A percentile compares a stretch with the other conserved stretches of the same genome.
Conservation (phyloP, 2,888 invertebrate genomes). For the Unio pictorum region DNA sequence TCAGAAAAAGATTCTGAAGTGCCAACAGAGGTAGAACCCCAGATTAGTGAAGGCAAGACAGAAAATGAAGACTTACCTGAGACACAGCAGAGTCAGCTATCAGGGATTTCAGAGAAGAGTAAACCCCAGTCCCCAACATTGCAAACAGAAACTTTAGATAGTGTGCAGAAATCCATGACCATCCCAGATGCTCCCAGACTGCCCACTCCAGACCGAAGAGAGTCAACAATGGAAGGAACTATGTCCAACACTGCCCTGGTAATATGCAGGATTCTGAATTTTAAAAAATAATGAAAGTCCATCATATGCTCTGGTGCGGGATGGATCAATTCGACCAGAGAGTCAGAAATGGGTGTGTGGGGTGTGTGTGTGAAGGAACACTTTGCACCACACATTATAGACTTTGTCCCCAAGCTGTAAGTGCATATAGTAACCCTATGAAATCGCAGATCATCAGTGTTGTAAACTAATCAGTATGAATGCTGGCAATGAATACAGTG, state of each 20-base stretch:
- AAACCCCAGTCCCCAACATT: constrained; percentile 31
- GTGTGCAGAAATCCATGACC: constrained; percentile 21
- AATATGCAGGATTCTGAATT: constrained; percentile 4
- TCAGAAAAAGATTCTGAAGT: not conserved
- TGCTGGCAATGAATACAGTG: too few species aligned
- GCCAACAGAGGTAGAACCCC: not conserved
- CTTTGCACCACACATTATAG: too few species aligned
- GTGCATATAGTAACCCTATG: too few species aligned
- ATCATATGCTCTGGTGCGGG: too few species aligned
- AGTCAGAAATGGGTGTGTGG: too few species aligned
- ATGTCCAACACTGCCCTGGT: constrained; percentile 62
- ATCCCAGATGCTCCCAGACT: constrained; percentile 54
- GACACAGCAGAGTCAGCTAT: constrained; percentile 15
- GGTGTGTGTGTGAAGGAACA: too few species aligned
- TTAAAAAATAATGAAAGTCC: too few species aligned
- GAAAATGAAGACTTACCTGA: not conserved
- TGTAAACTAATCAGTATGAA: too few species aligned
- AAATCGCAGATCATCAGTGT: too few species aligned
- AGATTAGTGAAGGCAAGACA: not conserved
- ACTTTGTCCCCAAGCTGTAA: too few species aligned
- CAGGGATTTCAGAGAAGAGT: constrained; percentile 26
- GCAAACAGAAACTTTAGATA: constrained; percentile 13
- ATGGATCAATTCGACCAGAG: too few species aligned
- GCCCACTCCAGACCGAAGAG: constrained; percentile 49
- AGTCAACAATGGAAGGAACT: constrained; percentile 51